A percentile compares a stretch with the other conserved stretches of the same genome.
phyloP scores from a whole-genome alignment of 2,113 vertebrate species.

The Eolophus roseicapilla region DNA sequence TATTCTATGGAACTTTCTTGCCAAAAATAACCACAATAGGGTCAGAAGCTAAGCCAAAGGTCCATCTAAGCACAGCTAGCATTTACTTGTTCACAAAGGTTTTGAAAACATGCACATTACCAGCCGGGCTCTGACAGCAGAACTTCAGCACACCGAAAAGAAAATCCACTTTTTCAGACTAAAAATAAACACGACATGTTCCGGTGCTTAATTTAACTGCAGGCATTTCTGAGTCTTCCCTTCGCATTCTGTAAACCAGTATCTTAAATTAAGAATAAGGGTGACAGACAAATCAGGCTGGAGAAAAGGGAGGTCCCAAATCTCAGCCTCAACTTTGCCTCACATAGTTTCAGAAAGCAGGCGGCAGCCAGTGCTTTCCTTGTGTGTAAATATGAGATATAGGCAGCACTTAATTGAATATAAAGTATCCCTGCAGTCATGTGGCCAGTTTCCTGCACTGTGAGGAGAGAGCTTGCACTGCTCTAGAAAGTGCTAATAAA shows the following conservation, averaged over 20 bases:
- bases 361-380: not conserved
- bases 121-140: not conserved
- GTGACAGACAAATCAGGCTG: not conserved
- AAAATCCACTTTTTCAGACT: not conserved
- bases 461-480: not conserved
- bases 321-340: constrained; percentile 18
- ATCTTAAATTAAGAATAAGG: constrained; percentile 4
- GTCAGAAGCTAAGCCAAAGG: constrained; percentile 4
- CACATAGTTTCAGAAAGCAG: not conserved
- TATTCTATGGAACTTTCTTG: not conserved
- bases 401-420: not conserved
- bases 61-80: not conserved
- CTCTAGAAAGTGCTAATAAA: not conserved
- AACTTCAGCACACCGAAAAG: not conserved
- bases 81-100: not conserved
- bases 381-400: not conserved
- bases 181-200: not conserved
- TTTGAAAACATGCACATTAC: not conserved
- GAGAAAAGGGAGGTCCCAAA: not conserved
- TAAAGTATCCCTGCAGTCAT: not conserved
- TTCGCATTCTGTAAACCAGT: not conserved
- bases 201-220: not conserved
- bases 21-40: constrained; percentile 1
- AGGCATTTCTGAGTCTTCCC: not conserved
- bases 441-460: not conserved